Base-by-base conservation (phyloP, 2,797 vertebrate species). In the Siniperca undulata region DNA sequence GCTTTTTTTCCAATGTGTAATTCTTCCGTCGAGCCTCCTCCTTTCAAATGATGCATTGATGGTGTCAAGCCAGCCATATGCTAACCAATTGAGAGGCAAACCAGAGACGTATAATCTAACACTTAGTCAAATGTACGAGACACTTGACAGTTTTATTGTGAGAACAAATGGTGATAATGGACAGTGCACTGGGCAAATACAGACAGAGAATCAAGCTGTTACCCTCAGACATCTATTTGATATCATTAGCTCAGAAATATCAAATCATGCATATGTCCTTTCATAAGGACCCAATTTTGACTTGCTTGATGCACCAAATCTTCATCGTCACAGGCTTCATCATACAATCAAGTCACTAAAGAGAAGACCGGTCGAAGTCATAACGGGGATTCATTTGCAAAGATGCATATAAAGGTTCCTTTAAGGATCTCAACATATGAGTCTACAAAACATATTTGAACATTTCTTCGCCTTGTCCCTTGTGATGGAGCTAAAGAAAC, bases 51-150 rank as follows among this genome's bases (percentile, higher is more conserved):
- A 92, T 85, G 73, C 80, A 93, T 87, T 16, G 81, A 81, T 44
- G 71, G 74, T 81, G 82, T 89, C 89, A 88, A 69, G 24, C 11
- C 60, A 53, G 81, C 88, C 84, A 91, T 91, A 92, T 88, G 89
- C 74, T 78, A 81, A 89, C 64, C 85, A 77, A 81, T 34, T 80
- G 81, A 85, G 76, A 83, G 81, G 52, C 56, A 88, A 90, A 79
- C n/a, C 62, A 30, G 53, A 83, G 74, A 82, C 6, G 27, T 80
- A 74, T 75, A 74, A 87, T 77, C 44, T 77, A 42, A 10, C 68
- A 81, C 59, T 87, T 86, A 78, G 74, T 86, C 61, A 77, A 76
- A 87, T 20, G 74, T 74, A 74, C 60, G 60, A 64, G 40, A 77
- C 79, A 76, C n/a, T 58, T 82, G 36, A 61, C 59, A n/a, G 16